Conservation (phyloP, 2,888 invertebrate genomes). For the Dorcus hopei region DNA sequence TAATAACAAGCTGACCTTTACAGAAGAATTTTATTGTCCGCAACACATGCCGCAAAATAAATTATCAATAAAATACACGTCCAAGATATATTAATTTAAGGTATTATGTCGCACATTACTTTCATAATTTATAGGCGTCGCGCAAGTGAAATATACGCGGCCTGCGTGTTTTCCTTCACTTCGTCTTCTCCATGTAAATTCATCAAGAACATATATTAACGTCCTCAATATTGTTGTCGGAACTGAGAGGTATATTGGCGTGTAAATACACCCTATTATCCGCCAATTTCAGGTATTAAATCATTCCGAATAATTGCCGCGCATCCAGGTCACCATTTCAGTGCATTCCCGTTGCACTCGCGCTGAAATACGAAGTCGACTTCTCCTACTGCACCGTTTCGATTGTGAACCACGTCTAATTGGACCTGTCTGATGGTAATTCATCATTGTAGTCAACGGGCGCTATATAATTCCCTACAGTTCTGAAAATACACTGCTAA, state of each 20-base stretch:
- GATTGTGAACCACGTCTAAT: conserved; percentile 30
- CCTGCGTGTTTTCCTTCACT: conserved; percentile 11
- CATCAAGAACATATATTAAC: conserved; percentile 21
- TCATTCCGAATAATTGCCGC: conserved; percentile 47
- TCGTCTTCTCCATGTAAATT: conserved; percentile 19
- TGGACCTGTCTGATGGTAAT: conserved; percentile 23
- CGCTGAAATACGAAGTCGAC: conserved; percentile 13
- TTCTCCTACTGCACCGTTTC: conserved; percentile 25
- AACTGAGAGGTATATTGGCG: conserved; percentile 43
- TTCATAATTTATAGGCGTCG: neutral
- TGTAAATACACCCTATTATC: conserved; percentile 47
- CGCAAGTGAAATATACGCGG: neutral
- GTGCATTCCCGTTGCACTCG: conserved; percentile 5
- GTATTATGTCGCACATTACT: neutral
- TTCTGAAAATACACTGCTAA: neutral
- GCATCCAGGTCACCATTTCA: conserved; percentile 29
- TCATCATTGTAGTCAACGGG: conserved; percentile 20
- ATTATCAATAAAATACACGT: too few species aligned
- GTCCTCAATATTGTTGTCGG: conserved; percentile 21
- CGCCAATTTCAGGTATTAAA: conserved; percentile 49
- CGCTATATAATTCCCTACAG: neutral
- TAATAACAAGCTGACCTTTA: too few species aligned
- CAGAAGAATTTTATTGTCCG: too few species aligned
- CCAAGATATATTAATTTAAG: neutral
- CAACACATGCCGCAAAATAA: too few species aligned